Conservation (phyloP, 64 coral and sea anemone genomes). For the Montipora capricornis region DNA sequence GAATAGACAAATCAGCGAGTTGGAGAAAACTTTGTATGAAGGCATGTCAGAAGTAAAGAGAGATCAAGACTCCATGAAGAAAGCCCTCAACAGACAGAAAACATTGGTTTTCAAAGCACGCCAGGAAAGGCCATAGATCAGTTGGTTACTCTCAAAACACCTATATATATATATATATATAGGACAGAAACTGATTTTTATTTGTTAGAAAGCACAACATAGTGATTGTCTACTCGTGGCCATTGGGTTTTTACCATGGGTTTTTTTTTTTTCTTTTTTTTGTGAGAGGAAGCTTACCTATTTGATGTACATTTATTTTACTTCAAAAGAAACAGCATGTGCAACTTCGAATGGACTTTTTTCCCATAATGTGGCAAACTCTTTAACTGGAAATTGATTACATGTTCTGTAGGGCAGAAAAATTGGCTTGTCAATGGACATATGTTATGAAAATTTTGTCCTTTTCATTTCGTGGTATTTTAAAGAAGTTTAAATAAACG, state of each 20-base stretch:
- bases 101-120: conserved; percentile 93
- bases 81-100: conserved; percentile 92
- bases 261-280: background rate
- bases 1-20: conserved; percentile 80
- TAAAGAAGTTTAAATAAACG: no score
- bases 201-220: background rate
- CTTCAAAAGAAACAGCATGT: background rate
- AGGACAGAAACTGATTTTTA: background rate
- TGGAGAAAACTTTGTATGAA: conserved; percentile 98
- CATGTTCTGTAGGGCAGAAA: background rate
- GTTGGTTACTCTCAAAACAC: conserved; percentile 6
- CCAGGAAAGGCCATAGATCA: conserved; percentile 57
- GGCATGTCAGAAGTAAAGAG: conserved; percentile 99
- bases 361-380: background rate
- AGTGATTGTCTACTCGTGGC: background rate
- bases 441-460: no score
- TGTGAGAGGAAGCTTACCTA: background rate
- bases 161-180: background rate
- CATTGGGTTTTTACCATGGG: no score
- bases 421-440: no score
- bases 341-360: background rate
- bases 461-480: no score
- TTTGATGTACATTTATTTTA: conserved; percentile 16
- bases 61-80: conserved; percentile 97
- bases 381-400: background rate